Base-by-base conservation (phyloP, 2,888 invertebrate species). In the Pimpla rufipes region DNA sequence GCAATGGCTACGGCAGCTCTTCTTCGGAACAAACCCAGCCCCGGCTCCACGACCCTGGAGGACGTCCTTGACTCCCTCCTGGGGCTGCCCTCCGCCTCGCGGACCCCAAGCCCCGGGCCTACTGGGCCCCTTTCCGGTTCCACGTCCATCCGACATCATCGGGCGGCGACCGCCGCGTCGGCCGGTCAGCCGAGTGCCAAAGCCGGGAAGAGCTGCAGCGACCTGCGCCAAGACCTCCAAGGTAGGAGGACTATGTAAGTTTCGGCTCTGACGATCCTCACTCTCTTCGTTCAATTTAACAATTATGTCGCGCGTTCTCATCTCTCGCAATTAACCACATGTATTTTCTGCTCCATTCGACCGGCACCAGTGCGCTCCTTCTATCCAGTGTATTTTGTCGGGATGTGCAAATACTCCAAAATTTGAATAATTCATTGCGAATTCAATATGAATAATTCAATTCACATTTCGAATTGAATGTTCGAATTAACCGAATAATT, bases 11-110 rank as follows among this genome's bases (percentile, higher is more conserved):
- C 91, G 88, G 90, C 90, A 89, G 91, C 91, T 90, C 90, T 91
- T 89, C 90, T 91, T 86, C 92, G 92, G 91, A 93, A 92, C 90
- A 93, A 92, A 90, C 93, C 92, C 82, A 93, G 93, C 91, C 96
- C 96, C 67, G 96, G 97, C 91, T 97, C 97, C 89, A 97, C 98
- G 83, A 98, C 98, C 87, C 95, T 98, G 93, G 98, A 98, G 95
- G 98, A 98, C 95, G 98, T 98, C 87, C 95, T 98, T 94, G 98
- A 98, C 94, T 97, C 98, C 87, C 96, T 98, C 89, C 96, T 98
- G 94, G 97, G 98, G 92, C 95, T 98, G 92, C 97, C 98, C 91
- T 95, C 96, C 87, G 94, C 95, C 89, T 96, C 96, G 90, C 95
- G 96, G 93, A 96, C 97, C 92, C 96, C 97, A 90, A 97, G 97